These are phyloP conservation scores for Athene cunicularia DNA, from an alignment of 2,113 vertebrate genomes.

Conservation along the genomic window DNA sequence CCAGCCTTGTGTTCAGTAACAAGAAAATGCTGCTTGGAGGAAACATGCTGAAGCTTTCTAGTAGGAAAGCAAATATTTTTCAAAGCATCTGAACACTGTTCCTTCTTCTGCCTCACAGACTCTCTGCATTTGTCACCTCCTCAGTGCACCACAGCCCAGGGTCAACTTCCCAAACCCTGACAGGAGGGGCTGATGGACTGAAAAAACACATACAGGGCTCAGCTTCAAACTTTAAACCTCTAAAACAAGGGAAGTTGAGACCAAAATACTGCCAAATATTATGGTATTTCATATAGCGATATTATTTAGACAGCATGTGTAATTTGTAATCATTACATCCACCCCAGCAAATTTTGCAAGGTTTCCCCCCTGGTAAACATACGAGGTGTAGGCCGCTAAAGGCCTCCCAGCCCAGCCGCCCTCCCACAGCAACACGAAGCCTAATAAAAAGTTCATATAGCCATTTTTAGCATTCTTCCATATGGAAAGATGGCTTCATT, in stretches of 20 bases:
- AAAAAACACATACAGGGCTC: background rate
- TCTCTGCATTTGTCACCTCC: background rate
- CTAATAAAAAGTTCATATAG: background rate
- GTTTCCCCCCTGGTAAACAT: background rate
- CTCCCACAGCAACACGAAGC: background rate
- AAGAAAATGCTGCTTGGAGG: background rate
- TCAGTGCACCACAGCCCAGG: background rate
- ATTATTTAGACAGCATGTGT: background rate
- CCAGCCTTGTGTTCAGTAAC: rapidly evolving
- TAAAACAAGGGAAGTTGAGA: background rate
- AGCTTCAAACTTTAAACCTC: background rate
- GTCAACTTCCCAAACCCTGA: background rate
- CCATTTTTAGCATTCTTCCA: background rate
- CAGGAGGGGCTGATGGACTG: background rate
- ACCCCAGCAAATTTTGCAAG: background rate
- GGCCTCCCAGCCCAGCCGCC: background rate
- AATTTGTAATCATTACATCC: background rate
- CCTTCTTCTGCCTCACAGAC: background rate
- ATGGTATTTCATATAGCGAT: background rate
- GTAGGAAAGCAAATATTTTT: background rate
- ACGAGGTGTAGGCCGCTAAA: background rate
- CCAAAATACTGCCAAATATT: background rate
- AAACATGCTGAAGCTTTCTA: background rate
- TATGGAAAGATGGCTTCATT: background rate
- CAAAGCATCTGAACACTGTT: background rate